Percentiles rank a stretch among this genome's conserved stretches.
Evolutionary conservation across 2,797 vertebrate genomes (phyloP).

Genomic region (Phataginus tricuspis): DNA sequence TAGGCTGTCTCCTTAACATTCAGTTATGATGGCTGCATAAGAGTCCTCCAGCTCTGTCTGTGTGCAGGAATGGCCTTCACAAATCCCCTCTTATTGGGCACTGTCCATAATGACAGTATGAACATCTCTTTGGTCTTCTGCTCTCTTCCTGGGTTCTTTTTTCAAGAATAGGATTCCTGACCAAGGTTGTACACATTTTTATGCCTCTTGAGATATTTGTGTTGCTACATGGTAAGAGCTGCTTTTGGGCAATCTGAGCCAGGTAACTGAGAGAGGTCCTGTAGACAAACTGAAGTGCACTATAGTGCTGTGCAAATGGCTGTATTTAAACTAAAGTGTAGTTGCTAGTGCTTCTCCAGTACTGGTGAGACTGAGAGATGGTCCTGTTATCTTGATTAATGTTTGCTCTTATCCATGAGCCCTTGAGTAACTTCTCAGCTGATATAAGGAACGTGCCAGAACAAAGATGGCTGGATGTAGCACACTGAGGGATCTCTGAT

Average conservation of each 20-base stretch:
- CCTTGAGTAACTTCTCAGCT: background rate
- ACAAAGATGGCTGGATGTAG: background rate
- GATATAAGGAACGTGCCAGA: background rate
- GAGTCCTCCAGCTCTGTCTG: background rate
- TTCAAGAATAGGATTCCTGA: background rate
- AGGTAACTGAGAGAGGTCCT: background rate
- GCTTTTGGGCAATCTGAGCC: background rate
- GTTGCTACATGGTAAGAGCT: background rate
- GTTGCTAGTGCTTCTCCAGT: background rate
- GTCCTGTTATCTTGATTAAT: background rate
- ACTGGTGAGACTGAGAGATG: background rate
- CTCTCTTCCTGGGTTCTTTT: background rate
- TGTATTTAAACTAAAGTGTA: background rate
- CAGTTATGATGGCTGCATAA: background rate
- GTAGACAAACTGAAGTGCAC: background rate
- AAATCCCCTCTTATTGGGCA: background rate
- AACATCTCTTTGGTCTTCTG: background rate
- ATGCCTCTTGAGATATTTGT: background rate
- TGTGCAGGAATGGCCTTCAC: background rate
- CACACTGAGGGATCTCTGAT: background rate
- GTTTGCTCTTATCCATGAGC: background rate
- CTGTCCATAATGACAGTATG: rapidly evolving
- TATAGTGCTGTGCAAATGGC: background rate
- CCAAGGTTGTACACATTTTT: background rate
- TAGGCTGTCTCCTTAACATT: background rate